phyloP scores from a whole-genome alignment of 2,888 invertebrate species.

The Neria commutata region DNA sequence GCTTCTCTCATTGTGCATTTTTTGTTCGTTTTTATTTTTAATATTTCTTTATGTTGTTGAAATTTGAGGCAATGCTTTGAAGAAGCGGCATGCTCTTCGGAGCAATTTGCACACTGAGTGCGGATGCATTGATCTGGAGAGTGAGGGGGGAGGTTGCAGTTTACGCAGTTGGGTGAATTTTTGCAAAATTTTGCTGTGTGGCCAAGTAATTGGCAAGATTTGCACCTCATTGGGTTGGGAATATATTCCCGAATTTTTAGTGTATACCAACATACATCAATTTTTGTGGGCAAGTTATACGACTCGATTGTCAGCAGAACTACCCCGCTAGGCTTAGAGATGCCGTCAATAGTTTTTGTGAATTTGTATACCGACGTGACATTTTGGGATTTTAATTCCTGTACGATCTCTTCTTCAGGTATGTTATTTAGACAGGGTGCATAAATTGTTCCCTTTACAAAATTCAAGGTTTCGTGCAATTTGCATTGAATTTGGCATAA shows the following conservation, averaged over 20 bases:
- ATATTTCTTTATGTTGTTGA: no score
- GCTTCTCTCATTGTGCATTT: no score
- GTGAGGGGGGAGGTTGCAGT: slow-evolving; percentile 27
- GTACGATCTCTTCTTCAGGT: slow-evolving; percentile 21
- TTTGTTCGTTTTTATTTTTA: slow-evolving; percentile 7
- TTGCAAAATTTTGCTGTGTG: slow-evolving; percentile 22
- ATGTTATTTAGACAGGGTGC: slow-evolving; percentile 23
- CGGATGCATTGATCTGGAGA: slow-evolving; percentile 10
- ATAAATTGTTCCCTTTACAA: slow-evolving; percentile 8
- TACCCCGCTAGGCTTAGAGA: slow-evolving; percentile 2
- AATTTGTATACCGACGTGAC: slow-evolving; percentile 22
- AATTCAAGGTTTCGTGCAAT: slow-evolving; percentile 7
- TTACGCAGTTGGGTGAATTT: slow-evolving; percentile 11
- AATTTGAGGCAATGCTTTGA: no score
- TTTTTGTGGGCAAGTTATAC: background rate
- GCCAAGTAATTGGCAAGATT: background rate
- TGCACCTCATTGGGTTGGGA: background rate
- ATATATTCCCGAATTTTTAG: background rate
- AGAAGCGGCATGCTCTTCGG: slow-evolving; percentile 20
- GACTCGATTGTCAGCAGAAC: slow-evolving; percentile 12
- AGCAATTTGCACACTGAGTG: slow-evolving; percentile 23
- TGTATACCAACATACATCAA: background rate
- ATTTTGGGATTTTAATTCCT: slow-evolving; percentile 19
- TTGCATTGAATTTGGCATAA: background rate
- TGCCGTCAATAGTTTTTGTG: slow-evolving; percentile 9